Conservation (phyloP, 2,888 invertebrate genomes). For the Barypeithes pellucidus region DNA sequence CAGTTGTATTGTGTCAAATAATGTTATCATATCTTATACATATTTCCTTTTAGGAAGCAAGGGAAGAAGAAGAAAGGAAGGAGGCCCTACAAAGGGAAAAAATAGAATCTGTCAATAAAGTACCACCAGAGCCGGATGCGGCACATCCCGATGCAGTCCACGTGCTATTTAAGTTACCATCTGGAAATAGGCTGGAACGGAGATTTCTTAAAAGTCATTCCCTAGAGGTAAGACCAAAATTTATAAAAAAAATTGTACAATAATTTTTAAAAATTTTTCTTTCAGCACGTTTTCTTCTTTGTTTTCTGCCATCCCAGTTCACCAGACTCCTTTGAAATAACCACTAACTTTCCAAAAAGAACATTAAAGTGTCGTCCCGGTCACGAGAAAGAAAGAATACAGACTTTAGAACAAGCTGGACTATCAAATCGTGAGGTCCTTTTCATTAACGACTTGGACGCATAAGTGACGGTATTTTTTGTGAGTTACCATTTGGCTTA, state of each 20-base stretch:
- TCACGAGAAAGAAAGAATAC: slow-evolving; percentile 69
- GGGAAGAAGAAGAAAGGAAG: slow-evolving; percentile 71
- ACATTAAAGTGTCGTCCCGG: slow-evolving; percentile 79
- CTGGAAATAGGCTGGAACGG: slow-evolving; percentile 90
- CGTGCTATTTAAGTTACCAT: slow-evolving; percentile 93
- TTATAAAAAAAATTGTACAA: background rate
- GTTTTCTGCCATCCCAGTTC: slow-evolving; percentile 96
- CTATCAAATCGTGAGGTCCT: slow-evolving; percentile 92
- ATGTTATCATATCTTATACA: too few relatives aligned
- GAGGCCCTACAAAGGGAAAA: slow-evolving; percentile 79
- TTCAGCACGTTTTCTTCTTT: slow-evolving; percentile 93
- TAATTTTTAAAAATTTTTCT: slow-evolving; percentile 57
- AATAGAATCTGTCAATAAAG: slow-evolving; percentile 76
- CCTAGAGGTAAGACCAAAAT: slow-evolving; percentile 78
- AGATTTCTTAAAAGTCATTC: slow-evolving; percentile 88
- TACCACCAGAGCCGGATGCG: slow-evolving; percentile 85
- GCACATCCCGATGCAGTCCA: slow-evolving; percentile 81
- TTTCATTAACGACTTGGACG: slow-evolving; percentile 95
- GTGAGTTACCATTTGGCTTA: slow-evolving; percentile 1
- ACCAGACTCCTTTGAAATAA: slow-evolving; percentile 94
- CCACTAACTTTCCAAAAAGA: slow-evolving; percentile 95
- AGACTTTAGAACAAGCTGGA: slow-evolving; percentile 83
- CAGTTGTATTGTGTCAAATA: background rate
- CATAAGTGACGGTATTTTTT: slow-evolving; percentile 68
- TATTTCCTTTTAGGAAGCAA: slow-evolving; percentile 63